Conservation (phyloP, 2,888 invertebrate genomes). For the Nemotelus pantherinus region DNA sequence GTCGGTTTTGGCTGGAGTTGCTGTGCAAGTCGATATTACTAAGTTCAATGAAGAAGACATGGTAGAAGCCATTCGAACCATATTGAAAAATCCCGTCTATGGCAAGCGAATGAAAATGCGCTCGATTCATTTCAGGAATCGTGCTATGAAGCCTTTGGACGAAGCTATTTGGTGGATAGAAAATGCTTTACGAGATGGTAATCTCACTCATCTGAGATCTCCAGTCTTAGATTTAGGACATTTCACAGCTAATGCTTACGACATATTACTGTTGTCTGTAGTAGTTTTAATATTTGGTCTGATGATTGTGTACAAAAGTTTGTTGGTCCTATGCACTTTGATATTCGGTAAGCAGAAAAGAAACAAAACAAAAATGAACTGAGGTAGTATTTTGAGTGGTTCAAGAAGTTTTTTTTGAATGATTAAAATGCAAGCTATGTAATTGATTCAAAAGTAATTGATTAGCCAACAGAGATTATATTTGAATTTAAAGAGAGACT, state of each 20-base stretch:
- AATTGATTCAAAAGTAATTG: too few species aligned
- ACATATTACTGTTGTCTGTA: conserved; percentile 51
- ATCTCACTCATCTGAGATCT: conserved; percentile 66
- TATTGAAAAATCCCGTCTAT: conserved; percentile 51
- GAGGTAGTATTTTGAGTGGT: too few species aligned
- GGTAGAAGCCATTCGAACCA: conserved; percentile 45
- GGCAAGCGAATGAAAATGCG: conserved; percentile 59
- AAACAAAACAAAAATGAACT: too few species aligned
- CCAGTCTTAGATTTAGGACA: conserved; percentile 63
- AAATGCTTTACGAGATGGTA: conserved; percentile 67
- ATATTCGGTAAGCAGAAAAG: too few species aligned
- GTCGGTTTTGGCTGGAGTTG: conserved; percentile 50
- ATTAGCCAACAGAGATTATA: too few species aligned
- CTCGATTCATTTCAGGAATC: conserved; percentile 65
- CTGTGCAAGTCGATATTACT: conserved; percentile 51
- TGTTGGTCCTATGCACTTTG: too few species aligned
- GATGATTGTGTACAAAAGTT: too few species aligned
- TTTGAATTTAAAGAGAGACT: too few species aligned
- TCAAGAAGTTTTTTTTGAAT: too few species aligned
- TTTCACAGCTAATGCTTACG: conserved; percentile 64
- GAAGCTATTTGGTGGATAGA: conserved; percentile 72
- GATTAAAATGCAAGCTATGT: too few species aligned
- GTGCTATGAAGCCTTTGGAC: conserved; percentile 67
- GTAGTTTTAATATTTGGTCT: too few species aligned
- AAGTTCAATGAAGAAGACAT: conserved; percentile 50